Evolutionary conservation across 2,888 invertebrate species (phyloP), one percentile per base, ranked within the genome.

Genomic region (Acronicta leporina): DNA sequence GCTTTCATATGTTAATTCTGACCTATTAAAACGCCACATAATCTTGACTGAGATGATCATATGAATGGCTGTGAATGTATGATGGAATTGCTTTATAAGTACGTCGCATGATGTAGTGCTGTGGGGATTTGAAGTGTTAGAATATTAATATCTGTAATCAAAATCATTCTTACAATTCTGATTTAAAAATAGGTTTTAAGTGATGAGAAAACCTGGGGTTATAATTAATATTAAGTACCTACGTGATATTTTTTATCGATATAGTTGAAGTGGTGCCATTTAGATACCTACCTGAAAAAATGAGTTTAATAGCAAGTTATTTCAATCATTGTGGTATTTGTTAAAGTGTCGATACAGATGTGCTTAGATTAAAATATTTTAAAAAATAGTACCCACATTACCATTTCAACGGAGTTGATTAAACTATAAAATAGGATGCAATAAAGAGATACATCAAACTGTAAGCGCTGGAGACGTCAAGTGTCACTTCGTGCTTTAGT

Each of bases 1-100:
- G 81, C 86, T 86, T 90, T 90, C 88, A 83, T 89, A 92, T 91
- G 91, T 86, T 88, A 92, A 92, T 92, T 86, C 81, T 86, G 87
- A 87, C 88, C 90, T 87, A 90, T 89, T 89, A 89, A 87, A 86
- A 82, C 81, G 83, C 83, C 87, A 80, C 85, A 83, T 85, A 80
- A 89, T 87, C 87, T 86, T 81, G 74, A 81, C 73, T 80, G 77
- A 77, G 80, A 81, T 80, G 82, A 81, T 83, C 81, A 76, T 77
- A 67, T 84, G 81, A 87, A 87, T 87, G 82, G 77, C 79, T 84
- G 82, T 82, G 83, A 86, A 82, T 82, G 76, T 80, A 71, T 67
- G 83, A 83, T 73, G 79, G 80, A 78, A 86, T 84, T 82, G 70
- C 71, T 77, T 74, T 75, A 74, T 73, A 64, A 77, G 66, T 66